phyloP scores from a whole-genome alignment of 2,888 invertebrate genomes.

The Lacanobia wlatinum region DNA sequence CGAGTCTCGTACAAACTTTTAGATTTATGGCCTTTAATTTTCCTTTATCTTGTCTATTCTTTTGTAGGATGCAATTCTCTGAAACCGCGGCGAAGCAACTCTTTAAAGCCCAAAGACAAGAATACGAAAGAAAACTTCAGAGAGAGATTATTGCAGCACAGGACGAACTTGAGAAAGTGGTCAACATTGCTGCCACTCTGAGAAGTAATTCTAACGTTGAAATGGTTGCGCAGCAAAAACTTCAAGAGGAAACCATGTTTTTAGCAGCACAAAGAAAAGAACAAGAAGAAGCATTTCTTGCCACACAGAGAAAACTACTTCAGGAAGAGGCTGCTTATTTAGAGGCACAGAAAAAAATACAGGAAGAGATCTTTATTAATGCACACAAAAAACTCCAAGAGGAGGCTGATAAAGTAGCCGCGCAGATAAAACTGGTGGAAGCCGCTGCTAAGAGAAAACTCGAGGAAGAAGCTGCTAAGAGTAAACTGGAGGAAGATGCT shows the following conservation, averaged over 20 bases:
- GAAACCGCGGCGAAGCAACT: not conserved
- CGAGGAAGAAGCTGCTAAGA: not conserved
- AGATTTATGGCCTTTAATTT: not conserved
- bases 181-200: too few species aligned
- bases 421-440: not conserved
- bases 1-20: too few species aligned
- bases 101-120: not conserved
- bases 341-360: not conserved
- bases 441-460: not conserved
- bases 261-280: not conserved
- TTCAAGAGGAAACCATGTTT: not conserved
- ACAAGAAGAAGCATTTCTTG: not conserved
- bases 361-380: not conserved
- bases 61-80: slow-evolving; percentile 1
- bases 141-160: not conserved
- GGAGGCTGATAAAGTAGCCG: not conserved
- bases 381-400: not conserved
- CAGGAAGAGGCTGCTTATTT: slow-evolving; percentile 2
- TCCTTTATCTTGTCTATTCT: not conserved
- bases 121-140: not conserved
- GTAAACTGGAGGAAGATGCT: not conserved
- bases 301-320: not conserved
- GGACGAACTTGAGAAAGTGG: not conserved
- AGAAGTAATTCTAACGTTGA: not conserved
- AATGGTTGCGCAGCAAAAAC: not conserved